A percentile compares a stretch with the other conserved stretches of the same genome.
These are phyloP conservation scores for Archegozetes longisetosus DNA, from an alignment of 1,140 invertebrate genomes.

Conservation along the genomic window DNA sequence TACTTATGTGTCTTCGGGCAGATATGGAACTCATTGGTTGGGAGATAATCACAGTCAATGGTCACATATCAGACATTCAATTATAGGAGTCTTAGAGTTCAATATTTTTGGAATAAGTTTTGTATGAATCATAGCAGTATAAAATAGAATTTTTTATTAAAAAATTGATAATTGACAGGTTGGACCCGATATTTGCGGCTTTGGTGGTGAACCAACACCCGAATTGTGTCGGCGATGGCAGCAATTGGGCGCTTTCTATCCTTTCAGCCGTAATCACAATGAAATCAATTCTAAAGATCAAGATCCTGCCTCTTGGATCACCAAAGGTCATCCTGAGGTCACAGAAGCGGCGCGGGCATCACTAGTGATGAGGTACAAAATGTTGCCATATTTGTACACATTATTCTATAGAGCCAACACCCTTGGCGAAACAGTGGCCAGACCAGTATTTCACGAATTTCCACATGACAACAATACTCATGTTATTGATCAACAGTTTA, in stretches of 20 bases:
- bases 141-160: not conserved
- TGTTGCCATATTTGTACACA: conserved; percentile 35
- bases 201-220: conserved; percentile 39
- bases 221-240: conserved; percentile 37
- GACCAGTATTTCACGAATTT: conserved; percentile 30
- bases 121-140: not conserved
- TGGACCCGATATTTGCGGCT: conserved; percentile 30
- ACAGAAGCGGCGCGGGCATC: conserved; percentile 21
- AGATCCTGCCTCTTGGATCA: conserved; percentile 7
- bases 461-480: conserved; percentile 19
- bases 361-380: conserved; percentile 29
- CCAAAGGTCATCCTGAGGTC: conserved; percentile 2
- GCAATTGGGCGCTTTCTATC: conserved; percentile 60
- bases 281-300: conserved; percentile 17
- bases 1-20: conserved; percentile 56
- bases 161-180: conserved; percentile 18
- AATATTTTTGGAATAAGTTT: conserved; percentile 21
- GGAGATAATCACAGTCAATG: conserved; percentile 31
- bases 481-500: conserved; percentile 21
- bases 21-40: conserved; percentile 74
- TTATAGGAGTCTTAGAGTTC: conserved; percentile 25
- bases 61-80: conserved; percentile 22
- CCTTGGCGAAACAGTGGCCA: conserved; percentile 26
- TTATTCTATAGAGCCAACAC: conserved; percentile 27
- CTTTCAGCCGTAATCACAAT: conserved; percentile 32